Evolutionary conservation across 2,888 invertebrate species (phyloP).

Genomic region (Coecobrya sp.): DNA sequence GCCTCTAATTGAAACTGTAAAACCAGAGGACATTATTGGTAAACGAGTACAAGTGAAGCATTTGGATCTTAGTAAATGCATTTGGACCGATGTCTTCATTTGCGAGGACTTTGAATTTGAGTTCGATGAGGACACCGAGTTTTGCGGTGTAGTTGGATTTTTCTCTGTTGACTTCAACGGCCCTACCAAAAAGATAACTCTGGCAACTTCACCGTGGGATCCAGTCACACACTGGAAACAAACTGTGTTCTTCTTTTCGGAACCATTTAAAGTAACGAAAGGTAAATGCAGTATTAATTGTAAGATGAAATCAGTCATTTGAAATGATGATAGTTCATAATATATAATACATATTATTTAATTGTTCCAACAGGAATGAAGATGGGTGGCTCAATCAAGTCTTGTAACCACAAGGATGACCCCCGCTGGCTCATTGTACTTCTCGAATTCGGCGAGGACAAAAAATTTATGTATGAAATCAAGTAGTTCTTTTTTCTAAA

Average conservation of each 20-base stretch:
- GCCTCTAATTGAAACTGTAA: conserved; percentile 98
- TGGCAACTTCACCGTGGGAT: conserved; percentile 89
- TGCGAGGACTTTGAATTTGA: conserved; percentile 87
- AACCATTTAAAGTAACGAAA: conserved; percentile 91
- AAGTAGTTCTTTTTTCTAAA: not conserved
- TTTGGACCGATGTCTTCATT: conserved; percentile 89
- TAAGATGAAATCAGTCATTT: not conserved
- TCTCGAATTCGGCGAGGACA: not conserved
- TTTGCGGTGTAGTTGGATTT: conserved; percentile 96
- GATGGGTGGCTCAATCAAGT: conserved; percentile 92
- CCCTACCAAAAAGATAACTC: conserved; percentile 51
- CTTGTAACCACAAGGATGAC: conserved; percentile 92
- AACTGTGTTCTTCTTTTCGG: conserved; percentile 94
- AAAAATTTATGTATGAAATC: conserved; percentile 21
- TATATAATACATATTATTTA: not conserved
- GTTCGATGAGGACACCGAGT: conserved; percentile 90
- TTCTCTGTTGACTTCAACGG: conserved; percentile 91
- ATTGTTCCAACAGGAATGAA: conserved; percentile 89
- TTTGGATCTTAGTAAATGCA: conserved; percentile 92
- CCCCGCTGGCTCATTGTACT: conserved; percentile 91
- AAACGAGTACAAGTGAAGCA: conserved; percentile 91
- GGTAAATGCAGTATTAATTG: conserved; percentile 88
- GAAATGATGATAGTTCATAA: not conserved
- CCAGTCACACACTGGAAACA: conserved; percentile 98
- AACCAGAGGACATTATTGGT: conserved; percentile 91